These are phyloP conservation scores for Numida meleagris DNA, from an alignment of 2,113 vertebrate species.

Conservation along the genomic window DNA sequence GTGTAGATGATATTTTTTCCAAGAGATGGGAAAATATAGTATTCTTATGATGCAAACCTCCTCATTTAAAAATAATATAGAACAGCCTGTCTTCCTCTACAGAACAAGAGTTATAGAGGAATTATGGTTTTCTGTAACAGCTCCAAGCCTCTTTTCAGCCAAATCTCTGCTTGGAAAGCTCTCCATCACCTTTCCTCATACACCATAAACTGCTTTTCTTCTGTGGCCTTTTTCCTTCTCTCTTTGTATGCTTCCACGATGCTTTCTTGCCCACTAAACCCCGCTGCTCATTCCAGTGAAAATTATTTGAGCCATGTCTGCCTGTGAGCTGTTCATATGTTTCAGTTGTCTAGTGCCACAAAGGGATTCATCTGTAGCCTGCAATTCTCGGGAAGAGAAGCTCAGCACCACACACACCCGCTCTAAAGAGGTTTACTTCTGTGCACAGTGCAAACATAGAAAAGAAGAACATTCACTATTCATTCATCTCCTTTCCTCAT, in stretches of 20 bases:
- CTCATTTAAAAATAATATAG: conserved; percentile 33
- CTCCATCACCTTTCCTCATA: background rate
- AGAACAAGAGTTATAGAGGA: conserved; percentile 27
- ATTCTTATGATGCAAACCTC: background rate
- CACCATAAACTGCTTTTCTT: background rate
- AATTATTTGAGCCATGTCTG: background rate
- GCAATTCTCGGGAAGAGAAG: background rate
- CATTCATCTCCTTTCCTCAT: background rate
- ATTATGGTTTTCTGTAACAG: conserved; percentile 27
- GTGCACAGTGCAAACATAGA: background rate
- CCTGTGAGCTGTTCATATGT: background rate
- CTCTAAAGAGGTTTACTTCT: background rate
- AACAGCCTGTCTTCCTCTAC: background rate
- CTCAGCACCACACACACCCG: background rate
- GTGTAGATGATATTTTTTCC: background rate
- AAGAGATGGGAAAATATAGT: background rate
- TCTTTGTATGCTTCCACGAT: background rate
- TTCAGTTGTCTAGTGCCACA: background rate
- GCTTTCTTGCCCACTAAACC: background rate
- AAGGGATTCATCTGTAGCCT: background rate
- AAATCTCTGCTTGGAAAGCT: conserved; percentile 28
- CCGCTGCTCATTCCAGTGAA: background rate
- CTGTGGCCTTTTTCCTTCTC: background rate
- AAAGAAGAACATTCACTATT: background rate
- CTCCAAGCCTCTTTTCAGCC: conserved; percentile 34